These are phyloP conservation scores for Scotopteryx bipunctaria DNA, from an alignment of 2,888 invertebrate species.

Conservation along the genomic window DNA sequence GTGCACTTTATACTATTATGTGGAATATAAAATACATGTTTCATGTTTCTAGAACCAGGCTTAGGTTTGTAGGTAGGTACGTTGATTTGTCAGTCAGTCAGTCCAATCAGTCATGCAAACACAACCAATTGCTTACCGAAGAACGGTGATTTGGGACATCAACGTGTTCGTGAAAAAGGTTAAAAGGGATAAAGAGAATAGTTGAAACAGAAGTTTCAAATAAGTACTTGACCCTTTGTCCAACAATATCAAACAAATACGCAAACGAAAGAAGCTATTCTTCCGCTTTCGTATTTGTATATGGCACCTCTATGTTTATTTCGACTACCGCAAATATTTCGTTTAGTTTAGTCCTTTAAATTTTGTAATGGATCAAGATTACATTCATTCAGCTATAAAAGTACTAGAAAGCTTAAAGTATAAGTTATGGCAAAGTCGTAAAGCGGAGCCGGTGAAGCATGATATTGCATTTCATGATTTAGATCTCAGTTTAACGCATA, in stretches of 20 bases:
- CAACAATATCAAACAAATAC: too few relatives aligned
- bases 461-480: constrained; percentile 14
- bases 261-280: too few relatives aligned
- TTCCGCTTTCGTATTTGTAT: constrained; percentile 1
- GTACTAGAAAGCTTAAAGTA: too few relatives aligned
- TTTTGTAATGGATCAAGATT: too few relatives aligned
- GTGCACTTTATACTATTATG: too few relatives aligned
- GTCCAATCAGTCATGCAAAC: too few relatives aligned
- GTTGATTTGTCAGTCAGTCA: too few relatives aligned
- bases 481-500: constrained; percentile 2
- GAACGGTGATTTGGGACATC: background rate
- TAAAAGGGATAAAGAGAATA: constrained; percentile 5
- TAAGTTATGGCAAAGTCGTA: constrained; percentile 2
- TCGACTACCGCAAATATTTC: background rate
- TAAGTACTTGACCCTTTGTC: constrained; percentile 10
- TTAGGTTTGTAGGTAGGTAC: too few relatives aligned
- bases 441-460: constrained; percentile 13
- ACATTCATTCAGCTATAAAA: too few relatives aligned
- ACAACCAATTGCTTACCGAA: background rate
- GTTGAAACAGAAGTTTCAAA: constrained; percentile 8
- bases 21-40: too few relatives aligned
- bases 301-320: constrained; percentile 1
- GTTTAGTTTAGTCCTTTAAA: background rate
- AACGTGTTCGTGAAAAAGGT: background rate
- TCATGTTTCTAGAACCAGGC: too few relatives aligned